A percentile compares a stretch with the other conserved stretches of the same genome.
Conservation (phyloP, 1,140 invertebrate species). For the Bombus sylvicola region DNA sequence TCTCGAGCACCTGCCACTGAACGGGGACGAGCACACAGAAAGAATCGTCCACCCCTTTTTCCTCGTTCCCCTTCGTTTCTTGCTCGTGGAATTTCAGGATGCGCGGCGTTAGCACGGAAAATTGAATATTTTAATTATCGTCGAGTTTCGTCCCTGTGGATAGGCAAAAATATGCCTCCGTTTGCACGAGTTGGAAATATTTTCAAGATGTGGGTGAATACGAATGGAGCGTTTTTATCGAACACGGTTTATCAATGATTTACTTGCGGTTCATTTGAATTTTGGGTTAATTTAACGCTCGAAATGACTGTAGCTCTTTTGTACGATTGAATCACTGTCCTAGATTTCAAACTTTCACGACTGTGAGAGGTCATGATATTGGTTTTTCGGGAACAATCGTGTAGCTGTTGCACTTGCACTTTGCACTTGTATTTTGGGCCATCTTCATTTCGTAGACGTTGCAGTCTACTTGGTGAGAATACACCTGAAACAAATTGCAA, state of each 20-base stretch:
- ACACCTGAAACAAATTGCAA: too few species aligned
- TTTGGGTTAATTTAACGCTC: background rate
- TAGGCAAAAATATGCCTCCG: background rate
- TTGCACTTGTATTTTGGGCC: too few species aligned
- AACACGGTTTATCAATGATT: background rate
- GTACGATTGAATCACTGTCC: background rate
- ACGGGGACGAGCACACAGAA: background rate
- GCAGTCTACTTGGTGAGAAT: too few species aligned
- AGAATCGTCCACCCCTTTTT: background rate
- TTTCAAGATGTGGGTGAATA: background rate
- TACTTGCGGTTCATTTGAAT: constrained; percentile 8
- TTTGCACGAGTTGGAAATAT: background rate
- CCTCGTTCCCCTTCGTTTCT: background rate
- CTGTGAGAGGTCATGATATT: too few species aligned
- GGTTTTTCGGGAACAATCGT: too few species aligned
- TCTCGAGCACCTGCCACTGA: constrained; percentile 16
- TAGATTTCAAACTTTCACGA: too few species aligned
- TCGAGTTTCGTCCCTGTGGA: background rate
- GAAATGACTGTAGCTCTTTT: background rate
- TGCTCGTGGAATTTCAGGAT: background rate
- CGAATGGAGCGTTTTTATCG: background rate
- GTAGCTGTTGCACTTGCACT: too few species aligned
- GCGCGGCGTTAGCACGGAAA: background rate
- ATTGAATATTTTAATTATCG: constrained; percentile 45
- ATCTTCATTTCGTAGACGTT: too few species aligned